Evolutionary conservation across 2,888 invertebrate species (phyloP).

Genomic region (Odontothrips loti): DNA sequence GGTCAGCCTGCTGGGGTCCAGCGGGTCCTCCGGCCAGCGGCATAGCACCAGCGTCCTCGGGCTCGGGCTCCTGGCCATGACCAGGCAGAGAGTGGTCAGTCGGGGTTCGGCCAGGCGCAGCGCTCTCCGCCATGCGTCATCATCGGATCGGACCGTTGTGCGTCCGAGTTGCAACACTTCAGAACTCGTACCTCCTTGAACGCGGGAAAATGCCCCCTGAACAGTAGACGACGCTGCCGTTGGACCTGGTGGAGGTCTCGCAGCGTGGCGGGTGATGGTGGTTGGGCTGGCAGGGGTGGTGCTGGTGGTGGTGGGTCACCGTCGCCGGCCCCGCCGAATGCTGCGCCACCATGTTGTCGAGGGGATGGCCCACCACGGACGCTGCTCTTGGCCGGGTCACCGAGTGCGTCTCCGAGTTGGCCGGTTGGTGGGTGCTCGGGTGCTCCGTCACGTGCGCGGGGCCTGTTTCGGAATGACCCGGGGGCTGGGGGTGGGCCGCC

Average conservation of each 20-base stretch:
- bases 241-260: not conserved
- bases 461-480: no score
- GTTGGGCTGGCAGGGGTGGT: not conserved
- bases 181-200: not conserved
- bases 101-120: not conserved
- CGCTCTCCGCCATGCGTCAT: not conserved
- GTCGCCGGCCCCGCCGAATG: not conserved
- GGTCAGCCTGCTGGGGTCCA: not conserved
- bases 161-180: not conserved
- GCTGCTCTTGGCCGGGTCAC: not conserved
- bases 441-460: not conserved
- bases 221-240: not conserved
- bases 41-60: not conserved
- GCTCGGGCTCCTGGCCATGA: not conserved
- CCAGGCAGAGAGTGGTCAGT: not conserved
- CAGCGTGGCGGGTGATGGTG: not conserved
- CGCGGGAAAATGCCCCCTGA: not conserved
- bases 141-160: no score
- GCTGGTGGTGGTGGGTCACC: not conserved
- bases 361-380: not conserved
- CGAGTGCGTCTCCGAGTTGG: not conserved
- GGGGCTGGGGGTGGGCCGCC: not conserved
- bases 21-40: not conserved
- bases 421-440: not conserved
- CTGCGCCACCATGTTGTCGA: not conserved